These are phyloP conservation scores for Bombus waltoni DNA, from an alignment of 1,140 invertebrate genomes.

Conservation along the genomic window DNA sequence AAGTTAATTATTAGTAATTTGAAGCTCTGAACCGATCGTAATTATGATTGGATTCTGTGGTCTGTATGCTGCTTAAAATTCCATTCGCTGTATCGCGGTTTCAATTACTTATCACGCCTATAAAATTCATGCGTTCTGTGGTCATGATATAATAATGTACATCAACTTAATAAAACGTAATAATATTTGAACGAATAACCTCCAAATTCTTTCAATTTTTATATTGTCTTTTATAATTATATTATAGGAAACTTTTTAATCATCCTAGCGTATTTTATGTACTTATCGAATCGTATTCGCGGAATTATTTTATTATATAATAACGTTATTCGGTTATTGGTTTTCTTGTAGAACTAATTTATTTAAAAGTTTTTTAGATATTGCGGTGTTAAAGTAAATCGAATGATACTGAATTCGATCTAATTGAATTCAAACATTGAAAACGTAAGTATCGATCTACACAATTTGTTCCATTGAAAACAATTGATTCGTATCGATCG, in stretches of 20 bases:
- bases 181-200: not conserved
- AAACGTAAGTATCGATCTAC: not conserved
- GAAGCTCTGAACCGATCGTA: not conserved
- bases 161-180: not conserved
- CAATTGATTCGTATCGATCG: not conserved
- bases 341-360: not conserved
- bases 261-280: not conserved
- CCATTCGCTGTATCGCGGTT: not conserved
- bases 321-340: not conserved
- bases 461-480: not conserved
- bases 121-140: not conserved
- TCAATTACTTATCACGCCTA: not conserved
- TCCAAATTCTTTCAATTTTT: not conserved
- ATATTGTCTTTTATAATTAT: not conserved
- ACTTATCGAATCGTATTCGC: not conserved
- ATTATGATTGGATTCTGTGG: conserved; percentile 17
- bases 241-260: not conserved
- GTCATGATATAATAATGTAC: not conserved
- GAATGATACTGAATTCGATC: not conserved
- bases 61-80: not conserved
- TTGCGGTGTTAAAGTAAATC: no score
- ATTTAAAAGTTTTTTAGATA: not conserved
- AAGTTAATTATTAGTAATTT: conserved; percentile 29
- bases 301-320: not conserved
- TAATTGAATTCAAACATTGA: not conserved